Evolutionary conservation across 23 tunicate genomes (phyloP).

Genomic region (Oikopleura vanhoeffeni): DNA sequence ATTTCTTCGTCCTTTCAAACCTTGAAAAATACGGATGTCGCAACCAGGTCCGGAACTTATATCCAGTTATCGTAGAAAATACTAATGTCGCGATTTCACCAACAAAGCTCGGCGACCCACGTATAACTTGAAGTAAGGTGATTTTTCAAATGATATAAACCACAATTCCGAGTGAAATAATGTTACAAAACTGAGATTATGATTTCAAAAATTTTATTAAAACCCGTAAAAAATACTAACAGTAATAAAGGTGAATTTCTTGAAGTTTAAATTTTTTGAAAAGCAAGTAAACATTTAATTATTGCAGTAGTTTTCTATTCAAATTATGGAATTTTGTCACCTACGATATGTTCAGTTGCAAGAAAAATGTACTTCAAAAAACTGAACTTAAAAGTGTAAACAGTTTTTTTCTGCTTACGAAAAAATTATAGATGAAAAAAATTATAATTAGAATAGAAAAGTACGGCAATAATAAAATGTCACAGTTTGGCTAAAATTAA

Average conservation of each 20-base stretch:
- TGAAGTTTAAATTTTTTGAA: no score
- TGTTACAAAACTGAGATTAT: slow-evolving; percentile 20
- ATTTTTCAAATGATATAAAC: slow-evolving; percentile 50
- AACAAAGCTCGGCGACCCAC: slow-evolving; percentile 57
- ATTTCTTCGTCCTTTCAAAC: slow-evolving; percentile 44
- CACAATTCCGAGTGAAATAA: slow-evolving; percentile 53
- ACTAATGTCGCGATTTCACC: slow-evolving; percentile 39
- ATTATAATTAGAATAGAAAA: no score
- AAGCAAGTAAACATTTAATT: background rate
- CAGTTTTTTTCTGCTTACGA: no score
- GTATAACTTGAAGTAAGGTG: slow-evolving; percentile 44
- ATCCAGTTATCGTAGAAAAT: slow-evolving; percentile 71
- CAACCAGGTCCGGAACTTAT: slow-evolving; percentile 83
- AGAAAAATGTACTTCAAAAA: no score
- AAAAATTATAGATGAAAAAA: no score
- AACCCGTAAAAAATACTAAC: no score
- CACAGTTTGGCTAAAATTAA: no score
- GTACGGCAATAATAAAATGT: no score
- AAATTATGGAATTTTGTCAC: background rate
- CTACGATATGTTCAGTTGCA: background rate
- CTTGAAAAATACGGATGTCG: slow-evolving; percentile 65
- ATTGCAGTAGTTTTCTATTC: background rate
- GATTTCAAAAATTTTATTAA: no score
- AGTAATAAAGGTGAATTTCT: no score
- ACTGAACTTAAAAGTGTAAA: no score